Base-by-base conservation (phyloP, 2,113 vertebrate genomes). In the Tylochromis polylepis region DNA sequence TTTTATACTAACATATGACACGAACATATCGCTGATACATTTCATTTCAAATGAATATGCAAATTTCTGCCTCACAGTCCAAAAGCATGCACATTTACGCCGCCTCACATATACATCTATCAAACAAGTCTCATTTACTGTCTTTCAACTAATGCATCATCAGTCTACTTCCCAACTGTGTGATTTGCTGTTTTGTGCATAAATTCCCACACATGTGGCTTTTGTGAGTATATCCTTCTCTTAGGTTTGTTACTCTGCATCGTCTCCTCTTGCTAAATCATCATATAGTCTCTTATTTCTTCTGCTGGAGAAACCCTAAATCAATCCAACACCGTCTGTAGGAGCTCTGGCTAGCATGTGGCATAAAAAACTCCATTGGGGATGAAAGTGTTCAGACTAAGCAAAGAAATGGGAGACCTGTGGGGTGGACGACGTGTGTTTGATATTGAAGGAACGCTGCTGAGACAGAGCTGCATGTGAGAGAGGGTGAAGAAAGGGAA, bases 21-120 rank as follows among this genome's bases (percentile, higher is more conserved):
- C 3, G 2, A 53, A 15, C 22, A 15, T 10, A 53, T 81, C 34
- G 18, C 65, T 57, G 59, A 90, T 75, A 11, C n/a, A 43, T 85
- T 60, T 56, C 15, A 70, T 81, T 65, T 88, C 8, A 36, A 89
- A 92, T 85, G 31, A 88, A 89, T 72, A 89, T 88, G 90, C 82
- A 88, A 87, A 89, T 85, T 11, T 80, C 8, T 18, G 1, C 20
- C 31, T 22, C 53, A 49, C 27, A 56, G 31, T 56, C 67, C 18
- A 49, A 18, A 67, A 34, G 53, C 86, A 41, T 67, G 15, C 53
- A 4, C 49, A 18, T 51, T 77, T 77, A 31, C 6, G 31, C 58
- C 38, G 15, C 22, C 18, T 18, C 60, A 22, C 84, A n/a, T 41
- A 31, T 15, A 49, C 75, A 88, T 88, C 65, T 41, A 86, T 88